Evolutionary conservation across 1,140 invertebrate species (phyloP).

Genomic region (Probaryconus sp.): DNA sequence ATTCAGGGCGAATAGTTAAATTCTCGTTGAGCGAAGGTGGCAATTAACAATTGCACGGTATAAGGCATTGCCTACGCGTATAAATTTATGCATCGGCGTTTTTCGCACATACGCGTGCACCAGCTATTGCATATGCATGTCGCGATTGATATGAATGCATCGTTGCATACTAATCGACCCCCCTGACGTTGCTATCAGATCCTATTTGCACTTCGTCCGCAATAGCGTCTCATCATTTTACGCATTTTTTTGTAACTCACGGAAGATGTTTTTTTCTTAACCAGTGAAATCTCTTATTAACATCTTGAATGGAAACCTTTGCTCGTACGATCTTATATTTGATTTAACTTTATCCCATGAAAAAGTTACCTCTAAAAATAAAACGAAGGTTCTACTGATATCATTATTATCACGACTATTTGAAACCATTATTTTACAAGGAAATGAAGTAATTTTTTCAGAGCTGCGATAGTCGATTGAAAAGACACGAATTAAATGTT

Average conservation of each 20-base stretch:
- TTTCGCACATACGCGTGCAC: conserved; percentile 59
- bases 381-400: too few relatives aligned
- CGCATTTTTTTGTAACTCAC: conserved; percentile 46
- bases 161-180: conserved; percentile 74
- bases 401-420: too few relatives aligned
- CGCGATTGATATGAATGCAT: conserved; percentile 78
- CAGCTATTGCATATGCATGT: conserved; percentile 74
- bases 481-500: too few relatives aligned
- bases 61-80: conserved; percentile 61
- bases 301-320: conserved; percentile 43
- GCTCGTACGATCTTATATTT: conserved; percentile 39
- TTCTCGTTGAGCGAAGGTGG: conserved; percentile 55
- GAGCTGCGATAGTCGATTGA: too few relatives aligned
- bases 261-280: conserved; percentile 38
- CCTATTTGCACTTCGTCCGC: conserved; percentile 69
- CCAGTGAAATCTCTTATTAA: conserved; percentile 65
- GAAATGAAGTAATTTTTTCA: too few relatives aligned
- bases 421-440: too few relatives aligned
- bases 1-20: conserved; percentile 52
- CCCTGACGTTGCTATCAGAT: conserved; percentile 70
- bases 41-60: conserved; percentile 73
- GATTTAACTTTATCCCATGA: conserved; percentile 1
- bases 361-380: not conserved
- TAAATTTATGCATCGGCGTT: conserved; percentile 73
- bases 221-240: conserved; percentile 58